Base-by-base conservation (phyloP, 2,113 vertebrate genomes). In the Collichthys lucidus region DNA sequence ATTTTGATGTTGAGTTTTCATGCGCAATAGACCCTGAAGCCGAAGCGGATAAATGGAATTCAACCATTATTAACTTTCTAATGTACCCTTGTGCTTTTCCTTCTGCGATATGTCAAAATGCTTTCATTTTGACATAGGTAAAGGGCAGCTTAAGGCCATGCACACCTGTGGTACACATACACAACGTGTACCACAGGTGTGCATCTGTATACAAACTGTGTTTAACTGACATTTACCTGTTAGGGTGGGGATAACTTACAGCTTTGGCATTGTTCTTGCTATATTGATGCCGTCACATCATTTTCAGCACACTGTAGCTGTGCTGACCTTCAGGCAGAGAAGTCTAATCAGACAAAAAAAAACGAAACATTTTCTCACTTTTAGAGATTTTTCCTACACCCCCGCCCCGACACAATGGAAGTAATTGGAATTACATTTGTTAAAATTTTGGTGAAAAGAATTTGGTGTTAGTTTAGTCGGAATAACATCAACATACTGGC, bases 221-320 rank as follows among this genome's bases (percentile, higher is more conserved):
- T 15, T 42, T 67, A 70, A 76, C 50, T 62, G 62, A 66, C 74
- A 74, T 57, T 67, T 71, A 76, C 20, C 66, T 63, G 31, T 74
- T 75, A n/a, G 17, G 40, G 16, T 22, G 3, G 31, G 35, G 44
- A 40, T 20, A 22, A 24, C 10, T 9, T 60, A 42, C 29, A 70
- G 11, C 22, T 73, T 47, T 20, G 26, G 53, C 16, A 6, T 55
- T 22, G 0, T 22, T 12, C 9, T 44, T 15, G 50, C 17, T 46
- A 57, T 5, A 24, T 49, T 40, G 42, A 29, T 0, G 8, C 35
- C 14, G 44, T 78, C 56, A 42, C n/a, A 44, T 80, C 11, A 42
- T 77, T 62, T 60, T 12, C 29, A 22, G 26, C 10, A 12, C 12
- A 35, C 31, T 35, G 31, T 35, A 49, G 26, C 26, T 53, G 64